Percentiles rank a stretch among this genome's conserved stretches.
These are phyloP conservation scores for Oreotragus oreotragus DNA, from an alignment of 2,113 vertebrate species.

Conservation along the genomic window DNA sequence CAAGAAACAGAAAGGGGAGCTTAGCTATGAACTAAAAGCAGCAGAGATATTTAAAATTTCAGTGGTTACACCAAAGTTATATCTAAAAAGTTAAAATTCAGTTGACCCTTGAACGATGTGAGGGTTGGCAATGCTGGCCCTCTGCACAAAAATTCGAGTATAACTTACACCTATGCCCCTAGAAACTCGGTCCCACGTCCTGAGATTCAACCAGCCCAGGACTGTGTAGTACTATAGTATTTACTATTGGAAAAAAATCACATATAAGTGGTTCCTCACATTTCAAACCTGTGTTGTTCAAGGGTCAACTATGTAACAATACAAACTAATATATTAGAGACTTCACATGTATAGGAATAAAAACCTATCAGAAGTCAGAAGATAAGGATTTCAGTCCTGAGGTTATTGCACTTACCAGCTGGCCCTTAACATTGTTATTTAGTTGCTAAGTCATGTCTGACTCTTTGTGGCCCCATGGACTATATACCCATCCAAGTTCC, in stretches of 20 bases:
- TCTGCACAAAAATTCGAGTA: background rate
- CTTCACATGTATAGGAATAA: background rate
- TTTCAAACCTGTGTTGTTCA: background rate
- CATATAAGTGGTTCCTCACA: background rate
- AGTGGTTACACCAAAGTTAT: background rate
- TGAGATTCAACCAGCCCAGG: background rate
- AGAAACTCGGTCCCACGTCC: background rate
- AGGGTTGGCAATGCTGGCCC: background rate
- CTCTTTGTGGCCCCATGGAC: background rate
- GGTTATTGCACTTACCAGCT: background rate
- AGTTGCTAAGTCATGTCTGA: background rate
- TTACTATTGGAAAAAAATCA: background rate
- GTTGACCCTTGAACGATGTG: background rate
- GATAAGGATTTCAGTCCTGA: background rate
- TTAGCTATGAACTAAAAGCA: background rate
- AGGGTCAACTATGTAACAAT: background rate
- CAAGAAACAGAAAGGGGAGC: background rate
- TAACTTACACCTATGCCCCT: background rate
- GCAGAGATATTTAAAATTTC: background rate
- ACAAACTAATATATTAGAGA: background rate
- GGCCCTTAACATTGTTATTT: background rate
- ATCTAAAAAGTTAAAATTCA: background rate
- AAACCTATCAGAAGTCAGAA: background rate
- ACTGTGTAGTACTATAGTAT: background rate
- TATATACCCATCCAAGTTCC: background rate